Conservation (phyloP, 2,797 vertebrate species). For the Scolopax bukidnonensis region DNA sequence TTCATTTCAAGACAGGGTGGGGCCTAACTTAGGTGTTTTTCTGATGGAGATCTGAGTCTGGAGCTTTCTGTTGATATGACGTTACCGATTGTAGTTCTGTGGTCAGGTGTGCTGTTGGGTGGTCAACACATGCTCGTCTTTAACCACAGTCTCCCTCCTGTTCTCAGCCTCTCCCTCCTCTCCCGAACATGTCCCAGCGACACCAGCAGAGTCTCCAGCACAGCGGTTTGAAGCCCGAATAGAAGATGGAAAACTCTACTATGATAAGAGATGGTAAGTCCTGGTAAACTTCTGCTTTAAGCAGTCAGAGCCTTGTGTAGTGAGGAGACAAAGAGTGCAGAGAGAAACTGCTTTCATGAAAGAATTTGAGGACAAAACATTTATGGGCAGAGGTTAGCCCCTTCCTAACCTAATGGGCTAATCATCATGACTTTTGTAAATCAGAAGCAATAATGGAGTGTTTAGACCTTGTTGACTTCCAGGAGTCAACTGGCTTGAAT, state of each 20-base stretch:
- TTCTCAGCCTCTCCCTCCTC: conserved; percentile 90
- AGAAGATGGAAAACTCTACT: conserved; percentile 98
- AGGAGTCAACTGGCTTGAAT: background rate
- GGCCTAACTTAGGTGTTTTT: background rate
- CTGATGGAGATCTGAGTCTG: background rate
- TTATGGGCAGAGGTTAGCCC: background rate
- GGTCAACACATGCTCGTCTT: background rate
- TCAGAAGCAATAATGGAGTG: background rate
- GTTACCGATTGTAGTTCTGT: background rate
- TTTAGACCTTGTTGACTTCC: background rate
- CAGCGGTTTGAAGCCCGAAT: conserved; percentile 96
- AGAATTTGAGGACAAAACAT: background rate
- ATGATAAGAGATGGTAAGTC: conserved; percentile 96
- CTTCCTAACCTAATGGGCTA: background rate
- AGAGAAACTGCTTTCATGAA: background rate
- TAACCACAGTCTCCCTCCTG: conserved; percentile 14
- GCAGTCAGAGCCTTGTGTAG: background rate
- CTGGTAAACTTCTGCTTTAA: background rate
- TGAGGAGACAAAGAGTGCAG: background rate
- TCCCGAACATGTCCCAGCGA: conserved; percentile 90
- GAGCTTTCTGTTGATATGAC: background rate
- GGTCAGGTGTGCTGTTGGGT: background rate
- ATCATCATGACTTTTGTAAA: accelerated
- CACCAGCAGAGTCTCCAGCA: conserved; percentile 89
- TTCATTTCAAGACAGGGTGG: background rate